Base-by-base conservation (phyloP, 2,888 invertebrate species). In the Coronaproctus castanopsis region DNA sequence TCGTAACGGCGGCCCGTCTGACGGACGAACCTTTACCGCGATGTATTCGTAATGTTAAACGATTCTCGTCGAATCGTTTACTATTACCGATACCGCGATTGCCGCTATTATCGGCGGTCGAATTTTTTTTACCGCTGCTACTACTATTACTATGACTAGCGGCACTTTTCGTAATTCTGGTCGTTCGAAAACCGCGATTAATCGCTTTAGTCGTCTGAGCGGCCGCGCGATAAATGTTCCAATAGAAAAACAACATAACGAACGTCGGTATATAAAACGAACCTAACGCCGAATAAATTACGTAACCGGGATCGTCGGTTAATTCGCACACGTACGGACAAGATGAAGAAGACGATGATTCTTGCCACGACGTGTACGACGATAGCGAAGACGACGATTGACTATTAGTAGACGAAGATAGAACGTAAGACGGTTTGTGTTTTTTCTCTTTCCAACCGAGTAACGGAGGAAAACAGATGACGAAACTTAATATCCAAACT, bases 241-340 rank as follows among this genome's bases (percentile, higher is more conserved):
- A 92, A 73, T 96, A 96, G 78, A 96, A 95, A 78, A 93, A 95
- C 68, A 93, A 78, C 90, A 96, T 96, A 66, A 96, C 90, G 68
- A 92, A 82, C 91, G 93, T 93, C 51, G 96, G 96, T 68, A 95
- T 85, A 75, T 90, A 96, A 80, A 96, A 96, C 64, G 93, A 93
- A n/a, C 96, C 96, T 22, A 96, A 78, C 0, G 96, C 95, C 2
- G 93, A 93, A 75, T 95, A 95, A 59, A 97, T 85, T 59, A 96
- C 92, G 77, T 97, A 97, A 19, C 63, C 60, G 55, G 62, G 60
- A 49, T 63, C 60, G 52, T 57, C 60, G 56, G 63, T 62, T 52
- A 63, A 55, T 54, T 67, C 66, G 59, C 66, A 67, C 5, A 64
- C 64, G 65, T 65, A 67, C 10, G 66, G 66, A 54, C 67, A 67